A percentile compares a stretch with the other conserved stretches of the same genome.
phyloP scores from a whole-genome alignment of 2,113 vertebrate genomes.

The Ardeotis arabs region DNA sequence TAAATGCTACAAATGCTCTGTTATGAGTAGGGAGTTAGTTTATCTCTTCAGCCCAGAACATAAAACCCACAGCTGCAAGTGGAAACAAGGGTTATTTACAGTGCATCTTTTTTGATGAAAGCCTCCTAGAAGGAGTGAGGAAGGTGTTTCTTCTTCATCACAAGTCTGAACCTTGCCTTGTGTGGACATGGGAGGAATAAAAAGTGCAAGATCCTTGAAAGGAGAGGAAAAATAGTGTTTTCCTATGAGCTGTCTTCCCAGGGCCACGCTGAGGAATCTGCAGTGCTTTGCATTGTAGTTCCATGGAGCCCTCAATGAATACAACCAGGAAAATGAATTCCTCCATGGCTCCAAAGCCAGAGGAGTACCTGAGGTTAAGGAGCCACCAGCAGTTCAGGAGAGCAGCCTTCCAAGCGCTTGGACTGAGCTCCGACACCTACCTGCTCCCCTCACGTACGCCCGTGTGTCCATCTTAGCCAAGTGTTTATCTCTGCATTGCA shows the following conservation, averaged over 20 bases:
- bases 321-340: background rate
- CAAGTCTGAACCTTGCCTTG: background rate
- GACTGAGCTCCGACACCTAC: background rate
- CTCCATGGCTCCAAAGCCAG: constrained; percentile 21
- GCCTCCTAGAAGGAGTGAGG: background rate
- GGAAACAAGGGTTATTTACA: constrained; percentile 35
- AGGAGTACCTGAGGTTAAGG: background rate
- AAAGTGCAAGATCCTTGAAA: background rate
- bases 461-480: background rate
- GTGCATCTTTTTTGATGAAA: background rate
- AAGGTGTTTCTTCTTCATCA: background rate
- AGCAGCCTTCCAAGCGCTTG: background rate
- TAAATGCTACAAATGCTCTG: background rate
- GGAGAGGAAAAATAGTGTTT: constrained; percentile 33
- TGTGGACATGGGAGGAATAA: background rate
- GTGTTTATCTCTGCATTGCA: background rate
- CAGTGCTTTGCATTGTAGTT: constrained; percentile 3
- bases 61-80: background rate
- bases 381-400: constrained; percentile 30
- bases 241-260: background rate
- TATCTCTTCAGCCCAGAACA: constrained; percentile 31
- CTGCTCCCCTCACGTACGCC: background rate
- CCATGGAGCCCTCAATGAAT: background rate
- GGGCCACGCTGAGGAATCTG: constrained; percentile 25
- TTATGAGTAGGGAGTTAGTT: constrained; percentile 17